Percentiles rank a stretch among this genome's conserved stretches.
Evolutionary conservation across 2,888 invertebrate genomes (phyloP).

Genomic region (Mythimna vitellina): DNA sequence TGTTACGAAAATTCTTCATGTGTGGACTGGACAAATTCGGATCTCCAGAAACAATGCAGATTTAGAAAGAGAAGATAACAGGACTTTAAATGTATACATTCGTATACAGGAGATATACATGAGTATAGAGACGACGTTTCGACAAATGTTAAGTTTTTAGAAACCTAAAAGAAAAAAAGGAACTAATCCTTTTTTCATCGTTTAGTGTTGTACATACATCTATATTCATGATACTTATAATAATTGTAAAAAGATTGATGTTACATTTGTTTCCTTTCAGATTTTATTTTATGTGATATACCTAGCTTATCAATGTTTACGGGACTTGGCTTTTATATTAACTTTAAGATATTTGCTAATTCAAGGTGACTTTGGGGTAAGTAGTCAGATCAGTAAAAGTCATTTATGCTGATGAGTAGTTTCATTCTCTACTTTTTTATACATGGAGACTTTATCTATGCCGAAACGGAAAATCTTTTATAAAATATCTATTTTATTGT

Average conservation of each 20-base stretch:
- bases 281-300: no score
- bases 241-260: not conserved
- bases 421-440: no score
- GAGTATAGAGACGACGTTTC: constrained; percentile 8
- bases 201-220: not conserved
- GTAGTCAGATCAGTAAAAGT: no score
- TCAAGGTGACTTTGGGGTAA: no score
- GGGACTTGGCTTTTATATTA: no score
- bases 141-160: not conserved
- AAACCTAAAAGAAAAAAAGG: no score
- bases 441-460: no score
- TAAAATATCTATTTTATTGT: no score
- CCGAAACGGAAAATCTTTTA: no score
- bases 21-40: constrained; percentile 5
- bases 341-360: no score
- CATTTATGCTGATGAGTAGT: no score
- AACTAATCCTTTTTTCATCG: not conserved
- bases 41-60: not conserved
- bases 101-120: constrained; percentile 10
- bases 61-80: not conserved
- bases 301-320: no score
- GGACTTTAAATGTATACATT: not conserved
- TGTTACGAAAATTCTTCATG: constrained; percentile 2
- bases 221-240: not conserved
- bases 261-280: not conserved